Evolutionary conservation across 2,113 vertebrate genomes (phyloP).

Genomic region (Grus americana): DNA sequence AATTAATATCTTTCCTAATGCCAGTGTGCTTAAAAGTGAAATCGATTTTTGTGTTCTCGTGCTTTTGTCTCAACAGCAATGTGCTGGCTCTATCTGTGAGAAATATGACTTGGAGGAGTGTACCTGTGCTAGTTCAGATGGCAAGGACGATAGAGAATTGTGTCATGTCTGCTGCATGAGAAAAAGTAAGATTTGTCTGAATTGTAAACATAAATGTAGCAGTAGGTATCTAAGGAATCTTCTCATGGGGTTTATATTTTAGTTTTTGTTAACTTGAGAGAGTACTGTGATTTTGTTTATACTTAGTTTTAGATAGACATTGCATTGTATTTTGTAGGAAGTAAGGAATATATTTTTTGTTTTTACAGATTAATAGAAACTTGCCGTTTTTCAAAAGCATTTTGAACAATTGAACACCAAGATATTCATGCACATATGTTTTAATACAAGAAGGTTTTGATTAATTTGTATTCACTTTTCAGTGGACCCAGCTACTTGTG

Average conservation of each 20-base stretch:
- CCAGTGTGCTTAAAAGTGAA: neutral
- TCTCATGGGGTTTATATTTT: neutral
- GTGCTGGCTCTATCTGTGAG: slow-evolving; percentile 94
- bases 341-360: neutral
- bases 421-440: accelerated
- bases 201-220: neutral
- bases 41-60: neutral
- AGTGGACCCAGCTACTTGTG: slow-evolving; percentile 84
- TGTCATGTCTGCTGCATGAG: slow-evolving; percentile 98
- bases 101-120: slow-evolving; percentile 88
- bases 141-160: slow-evolving; percentile 87
- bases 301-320: neutral
- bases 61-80: slow-evolving; percentile 79
- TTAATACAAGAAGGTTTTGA: neutral
- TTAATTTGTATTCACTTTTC: slow-evolving; percentile 24
- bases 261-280: neutral
- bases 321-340: neutral
- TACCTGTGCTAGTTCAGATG: slow-evolving; percentile 85
- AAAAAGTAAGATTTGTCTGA: slow-evolving; percentile 81
- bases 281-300: neutral
- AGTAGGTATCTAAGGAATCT: neutral
- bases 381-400: neutral
- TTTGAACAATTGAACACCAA: neutral
- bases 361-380: neutral
- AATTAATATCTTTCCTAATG: neutral